Percentiles rank a stretch among this genome's conserved stretches.
phyloP scores from a whole-genome alignment of 2,113 vertebrate species.

The Rhodinocichla rosea region DNA sequence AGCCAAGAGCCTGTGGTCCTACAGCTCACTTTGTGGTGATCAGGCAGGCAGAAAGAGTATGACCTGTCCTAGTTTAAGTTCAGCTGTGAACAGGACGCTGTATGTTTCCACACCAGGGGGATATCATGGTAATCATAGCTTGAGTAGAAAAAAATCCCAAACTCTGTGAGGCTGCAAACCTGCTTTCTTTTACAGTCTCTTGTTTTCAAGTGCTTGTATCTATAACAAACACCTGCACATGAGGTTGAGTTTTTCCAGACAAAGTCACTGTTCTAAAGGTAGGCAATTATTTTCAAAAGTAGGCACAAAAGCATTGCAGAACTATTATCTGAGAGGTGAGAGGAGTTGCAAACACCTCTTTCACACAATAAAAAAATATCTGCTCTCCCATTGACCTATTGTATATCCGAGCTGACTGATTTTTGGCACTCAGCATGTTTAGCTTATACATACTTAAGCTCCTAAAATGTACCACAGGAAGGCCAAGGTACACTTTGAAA shows the following conservation, averaged over 20 bases:
- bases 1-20: rapidly evolving
- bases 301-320: not conserved
- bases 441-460: not conserved
- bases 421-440: not conserved
- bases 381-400: not conserved
- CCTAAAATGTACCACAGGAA: not conserved
- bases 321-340: not conserved
- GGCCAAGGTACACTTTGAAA: not conserved
- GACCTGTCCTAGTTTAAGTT: not conserved
- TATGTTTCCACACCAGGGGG: not conserved
- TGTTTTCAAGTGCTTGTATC: not conserved
- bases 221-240: not conserved
- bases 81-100: not conserved
- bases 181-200: not conserved
- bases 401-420: not conserved
- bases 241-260: not conserved
- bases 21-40: rapidly evolving
- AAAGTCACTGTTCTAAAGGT: not conserved
- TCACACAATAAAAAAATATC: not conserved
- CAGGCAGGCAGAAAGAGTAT: not conserved
- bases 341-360: not conserved
- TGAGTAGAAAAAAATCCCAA: not conserved
- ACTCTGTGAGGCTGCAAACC: not conserved
- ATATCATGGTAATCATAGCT: not conserved
- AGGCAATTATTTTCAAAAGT: not conserved